Conservation (phyloP, 2,888 invertebrate genomes). For the Tetragnatha montana region DNA sequence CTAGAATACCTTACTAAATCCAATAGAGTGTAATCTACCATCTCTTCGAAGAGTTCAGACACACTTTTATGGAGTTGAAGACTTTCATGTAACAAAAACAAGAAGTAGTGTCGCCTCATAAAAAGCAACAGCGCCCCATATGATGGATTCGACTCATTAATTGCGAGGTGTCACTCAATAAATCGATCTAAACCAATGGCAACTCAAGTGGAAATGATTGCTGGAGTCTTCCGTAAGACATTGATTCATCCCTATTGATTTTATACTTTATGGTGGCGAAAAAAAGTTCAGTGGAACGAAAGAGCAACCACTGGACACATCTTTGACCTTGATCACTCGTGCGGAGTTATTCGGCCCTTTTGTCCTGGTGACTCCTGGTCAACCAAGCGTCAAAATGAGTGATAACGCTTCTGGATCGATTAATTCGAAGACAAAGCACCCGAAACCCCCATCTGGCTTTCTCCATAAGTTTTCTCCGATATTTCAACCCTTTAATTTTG, state of each 20-base stretch:
- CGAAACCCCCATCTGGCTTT: not conserved
- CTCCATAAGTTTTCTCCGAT: too few relatives aligned
- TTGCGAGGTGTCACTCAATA: not conserved
- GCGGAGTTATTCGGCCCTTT: not conserved
- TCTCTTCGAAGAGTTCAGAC: too few relatives aligned
- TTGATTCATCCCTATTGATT: not conserved
- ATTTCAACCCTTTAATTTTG: too few relatives aligned
- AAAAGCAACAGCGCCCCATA: not conserved
- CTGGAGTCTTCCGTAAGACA: not conserved
- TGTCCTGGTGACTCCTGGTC: not conserved
- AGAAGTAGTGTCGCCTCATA: too few relatives aligned
- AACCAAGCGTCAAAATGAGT: not conserved
- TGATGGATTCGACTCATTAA: not conserved
- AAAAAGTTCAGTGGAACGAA: not conserved
- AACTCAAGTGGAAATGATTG: not conserved
- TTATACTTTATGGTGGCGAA: not conserved
- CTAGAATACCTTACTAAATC: too few relatives aligned
- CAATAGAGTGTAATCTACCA: too few relatives aligned
- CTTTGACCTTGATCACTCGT: not conserved
- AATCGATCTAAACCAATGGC: not conserved
- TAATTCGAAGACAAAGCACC: not conserved
- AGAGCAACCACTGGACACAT: not conserved
- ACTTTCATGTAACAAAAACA: too few relatives aligned
- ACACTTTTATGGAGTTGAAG: too few relatives aligned
- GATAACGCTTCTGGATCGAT: not conserved